Conservation (phyloP, 2,113 vertebrate genomes). For the Cochlearius cochlearius region DNA sequence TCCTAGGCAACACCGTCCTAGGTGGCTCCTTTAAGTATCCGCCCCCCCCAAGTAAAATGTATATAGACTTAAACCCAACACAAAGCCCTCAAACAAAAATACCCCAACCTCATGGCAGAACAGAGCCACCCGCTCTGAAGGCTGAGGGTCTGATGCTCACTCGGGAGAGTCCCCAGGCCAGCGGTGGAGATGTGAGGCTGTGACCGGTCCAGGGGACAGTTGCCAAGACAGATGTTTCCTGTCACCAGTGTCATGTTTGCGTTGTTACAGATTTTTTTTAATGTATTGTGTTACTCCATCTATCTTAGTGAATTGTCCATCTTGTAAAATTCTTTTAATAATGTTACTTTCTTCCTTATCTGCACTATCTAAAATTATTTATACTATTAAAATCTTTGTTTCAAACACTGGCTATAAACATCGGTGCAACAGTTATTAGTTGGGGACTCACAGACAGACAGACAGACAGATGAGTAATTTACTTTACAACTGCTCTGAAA, state of each 20-base stretch:
- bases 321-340: slow-evolving; percentile 77
- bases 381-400: slow-evolving; percentile 69
- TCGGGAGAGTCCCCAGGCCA: neutral
- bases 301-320: slow-evolving; percentile 48
- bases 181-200: neutral
- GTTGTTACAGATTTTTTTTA: slow-evolving; percentile 30
- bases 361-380: slow-evolving; percentile 73
- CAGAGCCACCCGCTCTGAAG: neutral
- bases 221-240: slow-evolving; percentile 71
- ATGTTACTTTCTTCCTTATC: slow-evolving; percentile 70
- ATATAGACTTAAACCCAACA: neutral
- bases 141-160: neutral
- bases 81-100: neutral
- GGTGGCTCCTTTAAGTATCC: rapidly evolving
- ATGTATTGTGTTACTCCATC: slow-evolving; percentile 72
- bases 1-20: neutral
- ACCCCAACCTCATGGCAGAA: neutral
- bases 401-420: slow-evolving; percentile 64
- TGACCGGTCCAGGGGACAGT: neutral
- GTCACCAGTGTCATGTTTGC: slow-evolving; percentile 53
- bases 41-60: neutral
- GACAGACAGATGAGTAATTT: neutral
- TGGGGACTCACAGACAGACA: neutral
- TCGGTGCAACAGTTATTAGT: slow-evolving; percentile 59
- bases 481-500: slow-evolving; percentile 60